Evolutionary conservation across 2,113 vertebrate species (phyloP), one percentile per base, ranked within the genome.

Genomic region (Tyto alba): DNA sequence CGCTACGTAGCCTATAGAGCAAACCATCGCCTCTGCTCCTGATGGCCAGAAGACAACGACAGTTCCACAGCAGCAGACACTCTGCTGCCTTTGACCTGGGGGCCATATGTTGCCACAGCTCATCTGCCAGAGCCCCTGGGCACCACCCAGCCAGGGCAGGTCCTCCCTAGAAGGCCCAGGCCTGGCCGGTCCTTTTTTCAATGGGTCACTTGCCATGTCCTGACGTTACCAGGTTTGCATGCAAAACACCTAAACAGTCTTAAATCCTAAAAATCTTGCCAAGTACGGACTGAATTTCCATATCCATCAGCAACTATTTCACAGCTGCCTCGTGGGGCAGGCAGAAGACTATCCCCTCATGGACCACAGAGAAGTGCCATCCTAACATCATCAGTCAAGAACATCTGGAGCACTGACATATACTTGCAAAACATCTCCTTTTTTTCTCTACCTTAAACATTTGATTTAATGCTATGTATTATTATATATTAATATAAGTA

Each of bases 311-410:
- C 34, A 90, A 53, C 7, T 18, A 13, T 53, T 67, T 57, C 21
- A 43, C 21, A 43, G 30, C 25, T 90, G 69, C 34, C 20, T 71
- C 16, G 2, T 18, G 64, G 26, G 52, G 30, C 14, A 67, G 36
- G 26, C 23, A 82, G 48, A 55, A 86, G 29, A 34, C 30, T 23
- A 36, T 30, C 60, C 25, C 38, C 8, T 34, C 4, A 1, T 13
- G 25, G 72, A 34, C 38, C 38, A 67, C 0, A 0, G 32, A 59
- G 38, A 57, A 71, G 14, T 0, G 2, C 62, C 3, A 1, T 16
- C n/a, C 26, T 15, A 41, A 50, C 19, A n/a, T 8, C 57, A 32
- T 55, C 43, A 4, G 30, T 48, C 79, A 38, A 41, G 55, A 81
- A 29, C 57, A 83, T 57, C 29, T 47, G 43, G 27, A 80, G 26